A percentile compares a stretch with the other conserved stretches of the same genome.
Conservation (phyloP, 1,140 invertebrate genomes). For the Ips typographus region DNA sequence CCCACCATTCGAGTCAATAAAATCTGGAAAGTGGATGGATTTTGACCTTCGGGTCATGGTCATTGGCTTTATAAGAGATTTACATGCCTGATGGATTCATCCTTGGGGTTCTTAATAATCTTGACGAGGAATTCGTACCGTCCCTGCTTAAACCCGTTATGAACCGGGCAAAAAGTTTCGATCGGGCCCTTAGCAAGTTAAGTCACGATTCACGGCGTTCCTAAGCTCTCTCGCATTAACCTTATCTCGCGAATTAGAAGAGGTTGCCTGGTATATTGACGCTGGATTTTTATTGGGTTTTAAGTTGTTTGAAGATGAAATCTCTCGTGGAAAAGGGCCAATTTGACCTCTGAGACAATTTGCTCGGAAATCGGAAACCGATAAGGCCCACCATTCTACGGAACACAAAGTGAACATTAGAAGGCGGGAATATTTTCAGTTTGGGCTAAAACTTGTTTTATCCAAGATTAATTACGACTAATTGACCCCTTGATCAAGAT, state of each 20-base stretch:
- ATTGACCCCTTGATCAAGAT: too few relatives aligned
- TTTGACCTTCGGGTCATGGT: too few relatives aligned
- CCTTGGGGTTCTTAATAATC: neutral
- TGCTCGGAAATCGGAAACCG: slow-evolving; percentile 11
- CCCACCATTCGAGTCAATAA: too few relatives aligned
- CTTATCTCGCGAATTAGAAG: slow-evolving; percentile 35
- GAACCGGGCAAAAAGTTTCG: slow-evolving; percentile 28
- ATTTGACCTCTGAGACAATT: slow-evolving; percentile 19
- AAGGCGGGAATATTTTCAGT: too few relatives aligned
- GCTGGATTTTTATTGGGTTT: slow-evolving; percentile 34
- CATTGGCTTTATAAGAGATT: too few relatives aligned
- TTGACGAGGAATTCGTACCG: slow-evolving; percentile 2
- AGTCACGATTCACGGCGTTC: slow-evolving; percentile 35
- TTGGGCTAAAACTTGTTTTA: too few relatives aligned
- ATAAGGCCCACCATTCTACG: neutral
- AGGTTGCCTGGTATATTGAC: slow-evolving; percentile 32
- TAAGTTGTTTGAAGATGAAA: slow-evolving; percentile 34
- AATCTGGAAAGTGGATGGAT: too few relatives aligned
- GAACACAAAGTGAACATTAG: too few relatives aligned
- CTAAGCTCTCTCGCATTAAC: slow-evolving; percentile 35
- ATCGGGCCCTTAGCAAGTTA: slow-evolving; percentile 33
- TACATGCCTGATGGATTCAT: neutral
- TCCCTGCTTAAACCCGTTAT: slow-evolving; percentile 23
- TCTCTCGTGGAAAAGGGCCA: slow-evolving; percentile 21
- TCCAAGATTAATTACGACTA: too few relatives aligned